phyloP scores from a whole-genome alignment of 2,797 vertebrate species.

The Takifugu ocellatus region DNA sequence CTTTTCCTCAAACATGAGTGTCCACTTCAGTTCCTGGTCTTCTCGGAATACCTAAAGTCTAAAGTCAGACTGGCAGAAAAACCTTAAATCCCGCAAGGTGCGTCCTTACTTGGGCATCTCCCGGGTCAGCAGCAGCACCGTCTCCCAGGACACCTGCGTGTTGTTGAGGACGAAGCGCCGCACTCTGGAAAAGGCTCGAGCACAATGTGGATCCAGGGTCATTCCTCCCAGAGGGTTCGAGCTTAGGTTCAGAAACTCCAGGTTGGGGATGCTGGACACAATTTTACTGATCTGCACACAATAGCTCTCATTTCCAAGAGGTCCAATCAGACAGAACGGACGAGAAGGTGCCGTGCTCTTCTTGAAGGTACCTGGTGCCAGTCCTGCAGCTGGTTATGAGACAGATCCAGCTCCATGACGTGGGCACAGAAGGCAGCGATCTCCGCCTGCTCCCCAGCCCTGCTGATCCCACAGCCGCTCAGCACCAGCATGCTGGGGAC shows the following conservation, averaged over 20 bases:
- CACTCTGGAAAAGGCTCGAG: slow-evolving; percentile 86
- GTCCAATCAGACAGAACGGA: not conserved
- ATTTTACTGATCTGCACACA: slow-evolving; percentile 92
- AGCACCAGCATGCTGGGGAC: slow-evolving; percentile 91
- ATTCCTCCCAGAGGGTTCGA: slow-evolving; percentile 91
- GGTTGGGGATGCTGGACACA: slow-evolving; percentile 92
- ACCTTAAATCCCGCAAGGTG: too few species aligned
- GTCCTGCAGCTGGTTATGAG: slow-evolving; percentile 92
- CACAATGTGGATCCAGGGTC: slow-evolving; percentile 81
- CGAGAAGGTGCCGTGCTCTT: not conserved
- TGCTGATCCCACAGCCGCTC: slow-evolving; percentile 89
- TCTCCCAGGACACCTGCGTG: slow-evolving; percentile 95
- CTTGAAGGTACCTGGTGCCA: slow-evolving; percentile 86
- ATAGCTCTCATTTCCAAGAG: not conserved
- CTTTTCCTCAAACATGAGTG: too few species aligned
- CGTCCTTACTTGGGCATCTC: slow-evolving; percentile 89
- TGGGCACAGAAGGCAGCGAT: slow-evolving; percentile 96
- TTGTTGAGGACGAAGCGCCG: slow-evolving; percentile 97
- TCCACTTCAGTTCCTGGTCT: too few species aligned
- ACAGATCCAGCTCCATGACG: slow-evolving; percentile 93
- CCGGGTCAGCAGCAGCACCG: slow-evolving; percentile 86
- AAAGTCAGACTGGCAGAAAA: too few species aligned
- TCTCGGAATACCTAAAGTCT: too few species aligned
- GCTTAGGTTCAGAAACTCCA: slow-evolving; percentile 97
- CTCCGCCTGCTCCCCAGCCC: slow-evolving; percentile 89